Base-by-base conservation (phyloP, 2,888 invertebrate species). In the Rhagophthalmus giganteus region DNA sequence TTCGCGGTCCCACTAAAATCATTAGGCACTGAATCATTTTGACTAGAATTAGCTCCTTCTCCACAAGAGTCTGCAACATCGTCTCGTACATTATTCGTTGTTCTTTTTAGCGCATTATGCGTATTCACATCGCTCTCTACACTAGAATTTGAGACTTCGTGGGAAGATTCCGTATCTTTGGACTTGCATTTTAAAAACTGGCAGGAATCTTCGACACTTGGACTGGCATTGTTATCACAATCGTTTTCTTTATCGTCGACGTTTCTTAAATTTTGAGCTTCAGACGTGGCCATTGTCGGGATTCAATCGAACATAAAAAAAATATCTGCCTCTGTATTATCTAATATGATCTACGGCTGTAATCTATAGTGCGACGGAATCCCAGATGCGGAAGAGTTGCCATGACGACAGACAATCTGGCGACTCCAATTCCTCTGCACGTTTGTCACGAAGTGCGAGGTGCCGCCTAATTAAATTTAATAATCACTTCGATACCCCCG, bases 371-470 rank as follows among this genome's bases (percentile, higher is more conserved):
- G 51, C 51, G n/a, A n/a, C n/a, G 35, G 51, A 45, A 45, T 45
- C 46, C 49, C 60, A 60, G 58, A 54, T 54, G 50, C 52, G 53
- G 62, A 58, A 51, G 58, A 57, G 73, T 74, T 73, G 64, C 69
- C 70, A 74, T 73, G 70, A 65, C 62, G 65, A 73, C 69, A 72
- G 74, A 73, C 73, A 67, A 61, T 52, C 61, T 57, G 74, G 72
- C 74, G 73, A 54, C 54, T 41, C 12, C 27, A 39, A 32, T 50
- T 39, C 32, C 13, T 34, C n/a, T 32, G 14, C 49, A 42, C 31
- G 41, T 12, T 14, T 20, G 31, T 28, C 27, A 28, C 15, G 6
- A 26, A 14, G 15, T 7, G 14, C 3, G 10, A 26, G 7, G 5
- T 10, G 9, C 9, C 8, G n/a, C 11, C 13, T 20, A 20, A 5